phyloP scores from a whole-genome alignment of 2,888 invertebrate species.

The Drosophila anomalata region DNA sequence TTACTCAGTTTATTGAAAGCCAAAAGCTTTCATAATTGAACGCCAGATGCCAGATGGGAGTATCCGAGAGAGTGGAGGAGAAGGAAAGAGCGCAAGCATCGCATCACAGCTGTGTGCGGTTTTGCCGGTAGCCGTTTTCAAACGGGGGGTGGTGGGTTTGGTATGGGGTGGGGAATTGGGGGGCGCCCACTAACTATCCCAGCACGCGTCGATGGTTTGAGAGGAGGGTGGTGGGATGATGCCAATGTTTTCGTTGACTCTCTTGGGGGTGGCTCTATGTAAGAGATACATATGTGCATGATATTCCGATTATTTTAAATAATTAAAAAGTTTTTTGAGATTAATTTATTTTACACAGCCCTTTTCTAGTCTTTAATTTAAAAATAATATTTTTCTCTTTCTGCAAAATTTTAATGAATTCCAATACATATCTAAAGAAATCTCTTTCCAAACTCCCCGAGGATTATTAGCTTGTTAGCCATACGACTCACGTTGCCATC shows the following conservation, averaged over 20 bases:
- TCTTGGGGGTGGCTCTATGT: constrained; percentile 1
- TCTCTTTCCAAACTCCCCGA: not conserved
- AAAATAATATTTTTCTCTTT: not conserved
- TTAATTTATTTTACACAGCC: not conserved
- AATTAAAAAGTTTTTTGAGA: not conserved
- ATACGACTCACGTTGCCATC: constrained; percentile 51
- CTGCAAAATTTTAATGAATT: not conserved
- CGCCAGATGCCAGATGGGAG: constrained; percentile 13
- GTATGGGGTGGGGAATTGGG: not conserved
- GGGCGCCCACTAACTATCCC: constrained; percentile 6
- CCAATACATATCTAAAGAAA: not conserved
- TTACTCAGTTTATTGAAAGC: constrained; percentile 30
- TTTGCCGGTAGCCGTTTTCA: constrained; percentile 59
- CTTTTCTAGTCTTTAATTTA: not conserved
- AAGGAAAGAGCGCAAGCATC: constrained; percentile 7
- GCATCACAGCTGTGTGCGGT: constrained; percentile 62
- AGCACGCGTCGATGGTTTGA: constrained; percentile 5
- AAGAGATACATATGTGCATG: not conserved
- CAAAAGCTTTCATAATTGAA: constrained; percentile 38
- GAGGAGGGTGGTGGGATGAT: not conserved
- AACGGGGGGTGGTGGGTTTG: not conserved
- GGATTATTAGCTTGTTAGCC: constrained; percentile 14
- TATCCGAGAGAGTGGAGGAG: constrained; percentile 10
- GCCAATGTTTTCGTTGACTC: not conserved
- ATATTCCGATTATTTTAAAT: not conserved